A percentile compares a stretch with the other conserved stretches of the same genome.
phyloP scores from a whole-genome alignment of 2,888 invertebrate genomes.

The Hydroisotoma schaefferi region DNA sequence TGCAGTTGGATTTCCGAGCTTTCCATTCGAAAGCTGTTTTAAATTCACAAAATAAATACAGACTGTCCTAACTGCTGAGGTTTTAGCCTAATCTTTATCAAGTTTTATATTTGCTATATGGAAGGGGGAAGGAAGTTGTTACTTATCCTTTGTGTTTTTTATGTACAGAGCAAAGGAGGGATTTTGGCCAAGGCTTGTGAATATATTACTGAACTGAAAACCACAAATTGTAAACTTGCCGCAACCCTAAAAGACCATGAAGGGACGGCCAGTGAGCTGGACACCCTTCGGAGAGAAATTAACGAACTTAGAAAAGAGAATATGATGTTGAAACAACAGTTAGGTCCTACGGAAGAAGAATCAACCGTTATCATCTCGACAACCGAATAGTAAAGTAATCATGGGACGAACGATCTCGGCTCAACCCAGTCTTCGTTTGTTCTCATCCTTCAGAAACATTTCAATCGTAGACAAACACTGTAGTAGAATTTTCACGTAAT shows the following conservation, averaged over 20 bases:
- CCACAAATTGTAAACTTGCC: conserved; percentile 69
- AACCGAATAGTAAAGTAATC: conserved; percentile 28
- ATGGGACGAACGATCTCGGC: no score
- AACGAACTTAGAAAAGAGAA: conserved; percentile 74
- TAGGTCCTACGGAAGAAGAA: conserved; percentile 51
- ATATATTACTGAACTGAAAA: conserved; percentile 80
- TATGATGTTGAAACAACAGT: conserved; percentile 63
- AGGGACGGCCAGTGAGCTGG: conserved; percentile 66
- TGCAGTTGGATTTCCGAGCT: no score
- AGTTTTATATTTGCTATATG: no score
- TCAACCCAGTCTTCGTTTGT: no score
- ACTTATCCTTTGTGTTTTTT: conserved; percentile 8
- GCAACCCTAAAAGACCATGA: conserved; percentile 67
- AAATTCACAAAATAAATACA: no score
- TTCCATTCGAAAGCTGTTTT: no score
- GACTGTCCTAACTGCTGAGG: no score
- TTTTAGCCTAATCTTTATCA: no score
- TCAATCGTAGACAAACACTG: no score
- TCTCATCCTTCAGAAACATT: no score
- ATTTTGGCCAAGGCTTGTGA: conserved; percentile 94
- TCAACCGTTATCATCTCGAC: conserved; percentile 45
- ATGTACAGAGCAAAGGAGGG: conserved; percentile 81
- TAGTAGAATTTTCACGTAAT: no score
- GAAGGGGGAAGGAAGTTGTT: no score
- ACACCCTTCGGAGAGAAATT: conserved; percentile 67